Evolutionary conservation across 2,113 vertebrate species (phyloP).

Genomic region (Eclectus roratus): DNA sequence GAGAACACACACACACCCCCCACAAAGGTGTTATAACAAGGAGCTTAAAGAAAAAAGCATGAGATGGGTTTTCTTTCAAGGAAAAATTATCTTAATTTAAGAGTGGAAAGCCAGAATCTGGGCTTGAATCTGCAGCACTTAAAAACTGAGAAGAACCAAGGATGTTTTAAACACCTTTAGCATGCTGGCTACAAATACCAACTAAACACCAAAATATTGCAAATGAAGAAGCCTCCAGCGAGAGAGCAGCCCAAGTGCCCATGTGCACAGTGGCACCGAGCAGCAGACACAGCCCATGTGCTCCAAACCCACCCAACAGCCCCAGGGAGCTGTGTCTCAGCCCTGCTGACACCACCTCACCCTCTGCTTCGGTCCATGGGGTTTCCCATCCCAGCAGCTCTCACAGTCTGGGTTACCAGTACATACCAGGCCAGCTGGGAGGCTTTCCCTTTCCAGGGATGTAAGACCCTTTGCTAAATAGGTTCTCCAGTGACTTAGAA

Average conservation of each 20-base stretch:
- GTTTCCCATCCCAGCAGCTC: neutral
- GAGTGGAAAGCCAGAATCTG: neutral
- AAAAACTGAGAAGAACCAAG: neutral
- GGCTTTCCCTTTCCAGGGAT: neutral
- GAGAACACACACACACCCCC: neutral
- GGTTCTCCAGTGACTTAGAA: neutral
- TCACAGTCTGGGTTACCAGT: neutral
- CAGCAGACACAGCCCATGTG: neutral
- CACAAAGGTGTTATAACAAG: neutral
- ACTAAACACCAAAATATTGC: neutral
- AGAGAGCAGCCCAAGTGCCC: no score
- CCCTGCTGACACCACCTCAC: neutral
- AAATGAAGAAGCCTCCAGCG: neutral
- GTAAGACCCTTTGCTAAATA: conserved; percentile 16
- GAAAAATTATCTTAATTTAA: neutral
- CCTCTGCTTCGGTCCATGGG: fast-evolving
- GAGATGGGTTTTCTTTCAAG: neutral
- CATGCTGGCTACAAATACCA: neutral
- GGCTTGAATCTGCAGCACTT: neutral
- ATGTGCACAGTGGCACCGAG: neutral
- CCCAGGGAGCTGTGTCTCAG: neutral
- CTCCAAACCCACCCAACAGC: neutral
- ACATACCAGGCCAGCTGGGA: neutral
- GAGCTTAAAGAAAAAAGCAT: neutral
- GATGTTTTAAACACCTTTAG: neutral